Evolutionary conservation across 2,113 vertebrate genomes (phyloP).

Genomic region (Baryphthengus martii): DNA sequence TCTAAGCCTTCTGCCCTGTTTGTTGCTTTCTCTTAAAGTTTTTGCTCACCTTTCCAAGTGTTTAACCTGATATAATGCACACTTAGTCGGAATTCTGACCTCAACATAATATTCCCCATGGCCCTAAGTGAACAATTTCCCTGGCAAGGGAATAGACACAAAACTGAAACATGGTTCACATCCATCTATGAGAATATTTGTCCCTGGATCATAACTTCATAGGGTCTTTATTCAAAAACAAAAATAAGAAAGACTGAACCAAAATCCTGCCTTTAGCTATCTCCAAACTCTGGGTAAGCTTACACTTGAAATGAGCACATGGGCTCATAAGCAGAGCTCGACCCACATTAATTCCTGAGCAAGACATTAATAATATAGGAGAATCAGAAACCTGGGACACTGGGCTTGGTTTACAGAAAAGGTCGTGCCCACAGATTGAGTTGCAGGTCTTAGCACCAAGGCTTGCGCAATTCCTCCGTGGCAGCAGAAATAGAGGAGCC

Average conservation of each 20-base stretch:
- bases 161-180: neutral
- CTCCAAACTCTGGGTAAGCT: neutral
- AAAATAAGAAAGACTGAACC: neutral
- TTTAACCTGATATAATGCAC: neutral
- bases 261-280: neutral
- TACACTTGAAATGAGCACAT: neutral
- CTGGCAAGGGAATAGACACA: neutral
- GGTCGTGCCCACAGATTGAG: neutral
- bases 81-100: neutral
- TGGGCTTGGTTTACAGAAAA: neutral
- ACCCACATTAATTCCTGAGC: neutral
- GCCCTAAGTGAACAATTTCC: neutral
- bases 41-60: neutral
- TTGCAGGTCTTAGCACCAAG: neutral
- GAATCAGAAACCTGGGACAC: conserved; percentile 17
- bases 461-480: neutral
- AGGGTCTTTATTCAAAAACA: neutral
- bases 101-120: neutral
- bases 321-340: neutral
- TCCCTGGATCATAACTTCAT: neutral
- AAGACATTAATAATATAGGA: conserved; percentile 50
- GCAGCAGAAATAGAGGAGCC: neutral
- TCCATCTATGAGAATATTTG: neutral
- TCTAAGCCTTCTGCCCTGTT: neutral
- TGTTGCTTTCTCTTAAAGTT: neutral